These are phyloP conservation scores for Antrozous pallidus DNA, from an alignment of 2,797 vertebrate species.

Conservation along the genomic window DNA sequence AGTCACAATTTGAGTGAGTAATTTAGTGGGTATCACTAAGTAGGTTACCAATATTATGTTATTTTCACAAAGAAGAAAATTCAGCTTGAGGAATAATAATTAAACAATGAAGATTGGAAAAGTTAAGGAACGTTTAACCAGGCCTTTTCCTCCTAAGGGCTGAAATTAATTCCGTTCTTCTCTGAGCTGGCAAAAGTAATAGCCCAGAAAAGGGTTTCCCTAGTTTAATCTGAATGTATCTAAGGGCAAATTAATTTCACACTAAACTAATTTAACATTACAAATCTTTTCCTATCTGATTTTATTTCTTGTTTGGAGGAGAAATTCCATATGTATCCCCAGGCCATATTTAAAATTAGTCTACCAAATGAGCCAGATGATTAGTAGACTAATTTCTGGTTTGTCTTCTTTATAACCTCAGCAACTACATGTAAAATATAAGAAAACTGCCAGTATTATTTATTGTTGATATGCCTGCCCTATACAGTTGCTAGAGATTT, in stretches of 20 bases:
- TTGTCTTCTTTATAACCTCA: background rate
- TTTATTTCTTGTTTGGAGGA: slow-evolving; percentile 12
- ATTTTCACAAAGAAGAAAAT: slow-evolving; percentile 32
- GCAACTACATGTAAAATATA: background rate
- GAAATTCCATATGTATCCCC: background rate
- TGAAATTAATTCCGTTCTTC: slow-evolving; percentile 86
- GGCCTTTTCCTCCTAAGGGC: background rate
- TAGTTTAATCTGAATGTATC: slow-evolving; percentile 92
- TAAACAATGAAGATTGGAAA: background rate
- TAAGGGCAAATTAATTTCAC: slow-evolving; percentile 85
- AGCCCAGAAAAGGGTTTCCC: slow-evolving; percentile 90
- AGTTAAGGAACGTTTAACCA: background rate
- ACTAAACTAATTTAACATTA: slow-evolving; percentile 8
- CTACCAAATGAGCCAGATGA: background rate
- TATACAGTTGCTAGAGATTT: background rate
- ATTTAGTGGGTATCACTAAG: background rate
- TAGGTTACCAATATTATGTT: background rate
- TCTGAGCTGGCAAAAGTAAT: slow-evolving; percentile 89
- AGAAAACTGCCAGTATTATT: background rate
- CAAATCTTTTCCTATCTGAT: background rate
- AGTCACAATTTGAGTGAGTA: background rate
- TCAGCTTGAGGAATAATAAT: background rate
- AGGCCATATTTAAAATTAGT: slow-evolving; percentile 22
- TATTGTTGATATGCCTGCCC: background rate
- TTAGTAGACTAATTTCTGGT: background rate